Base-by-base conservation (phyloP, 2,797 vertebrate species). In the Myiotriccus ornatus region DNA sequence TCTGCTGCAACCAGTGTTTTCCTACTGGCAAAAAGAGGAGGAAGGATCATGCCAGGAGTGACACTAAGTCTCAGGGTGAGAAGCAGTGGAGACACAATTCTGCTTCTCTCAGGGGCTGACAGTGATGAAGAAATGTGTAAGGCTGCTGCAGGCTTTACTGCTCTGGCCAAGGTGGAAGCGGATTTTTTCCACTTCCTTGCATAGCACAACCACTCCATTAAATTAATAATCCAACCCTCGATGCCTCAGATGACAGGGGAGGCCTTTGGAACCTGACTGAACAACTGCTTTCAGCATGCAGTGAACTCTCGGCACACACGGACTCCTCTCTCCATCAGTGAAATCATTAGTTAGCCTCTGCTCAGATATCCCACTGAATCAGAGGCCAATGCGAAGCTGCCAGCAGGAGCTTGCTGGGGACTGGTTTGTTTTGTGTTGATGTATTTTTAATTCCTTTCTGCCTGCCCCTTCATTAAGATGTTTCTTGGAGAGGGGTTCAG, bases 241-340 rank as follows among this genome's bases (percentile, higher is more conserved):
- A 16, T 67, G 59, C 70, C 0, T 0, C 77, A 78, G 80, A 56
- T 87, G 91, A 89, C 74, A 93, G 85, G 65, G 20, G 43, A 86
- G 30, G 47, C 77, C 80, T 97, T 93, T 96, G 89, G 90, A 96
- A 96, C 59, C 74, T 62, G 59, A 53, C 85, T 74, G 85, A 90
- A 93, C 77, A 93, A 88, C 91, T 60, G 47, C 76, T 92, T 96
- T 90, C 85, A 96, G 64, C 85, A 82, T 2, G 0, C 68, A 37
- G 73, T 74, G 85, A 96, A 87, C 80, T 90, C 82, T 71, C 22
- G 0, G 55, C 34, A 35, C 82, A 63, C 76, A 67, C 1, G 1
- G 32, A 34, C 71, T 81, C 69, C 80, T 81, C 79, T 88, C 46
- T 73, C 82, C 79, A 17, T 75, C 74, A 47, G 59, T 89, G 70